A percentile compares a stretch with the other conserved stretches of the same genome.
Conservation (phyloP, 1,140 invertebrate species). For the Paraescarpia echinospica region DNA sequence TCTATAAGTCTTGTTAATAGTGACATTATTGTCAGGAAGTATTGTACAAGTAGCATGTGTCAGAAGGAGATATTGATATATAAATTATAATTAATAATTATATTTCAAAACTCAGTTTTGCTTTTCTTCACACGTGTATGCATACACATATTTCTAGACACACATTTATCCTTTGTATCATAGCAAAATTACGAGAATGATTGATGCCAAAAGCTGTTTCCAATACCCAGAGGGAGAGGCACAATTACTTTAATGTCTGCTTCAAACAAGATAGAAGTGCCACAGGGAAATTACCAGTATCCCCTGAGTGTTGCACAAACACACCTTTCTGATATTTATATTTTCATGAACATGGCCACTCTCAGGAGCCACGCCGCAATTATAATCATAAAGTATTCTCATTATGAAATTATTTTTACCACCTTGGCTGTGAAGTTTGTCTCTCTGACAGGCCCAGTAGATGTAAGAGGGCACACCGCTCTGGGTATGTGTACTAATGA, state of each 20-base stretch:
- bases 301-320: background rate
- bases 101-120: no score
- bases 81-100: no score
- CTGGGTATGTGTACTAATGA: no score
- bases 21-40: no score
- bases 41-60: no score
- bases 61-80: no score
- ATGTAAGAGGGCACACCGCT: background rate
- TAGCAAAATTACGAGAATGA: background rate
- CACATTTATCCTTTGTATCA: background rate
- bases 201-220: background rate
- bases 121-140: no score
- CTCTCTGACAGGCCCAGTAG: background rate
- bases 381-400: background rate
- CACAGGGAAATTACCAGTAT: background rate
- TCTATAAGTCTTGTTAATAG: no score
- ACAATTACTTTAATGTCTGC: background rate
- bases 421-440: background rate
- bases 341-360: background rate
- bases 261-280: background rate
- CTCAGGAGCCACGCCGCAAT: background rate
- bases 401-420: background rate
- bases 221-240: background rate
- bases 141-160: no score
- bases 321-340: background rate